Base-by-base conservation (phyloP, 2,888 invertebrate species). In the Exocentrus adspersus region DNA sequence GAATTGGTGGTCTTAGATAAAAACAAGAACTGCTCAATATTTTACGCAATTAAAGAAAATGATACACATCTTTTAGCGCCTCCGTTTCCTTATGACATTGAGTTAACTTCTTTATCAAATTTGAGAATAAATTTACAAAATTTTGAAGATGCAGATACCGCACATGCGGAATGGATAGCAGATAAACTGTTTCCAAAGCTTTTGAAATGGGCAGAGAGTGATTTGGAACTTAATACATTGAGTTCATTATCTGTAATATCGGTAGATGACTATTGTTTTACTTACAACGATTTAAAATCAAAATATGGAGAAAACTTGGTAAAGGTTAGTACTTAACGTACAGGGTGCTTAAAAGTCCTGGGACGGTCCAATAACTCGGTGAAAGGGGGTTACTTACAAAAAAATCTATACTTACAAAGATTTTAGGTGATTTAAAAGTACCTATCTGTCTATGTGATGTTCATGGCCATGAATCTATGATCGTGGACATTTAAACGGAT, bases 271-370 rank as follows among this genome's bases (percentile, higher is more conserved):
- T 97, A 96, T 80, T 89, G 88, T 74, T 77, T 80, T 20, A 84
- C 90, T 62, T 96, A 96, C 78, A 88, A 89, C 74, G 75, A 86
- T 19, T 82, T 97, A 6, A 96, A 96, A 80, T 77, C 84, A 1
- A 94, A 91, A 80, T 93, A 96, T 86, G 92, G 92, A 0, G 84
- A 86, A 62, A 84, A 88, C 64, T 87, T 94, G 79, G 87, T 93
- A 7, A 85, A 90, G 85, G 92, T 90, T 80, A 77, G 70, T 41
- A 16, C 1, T n/a, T 46, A 3, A 19, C 1, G 10, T 10, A n/a
- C n/a, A 5, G 7, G 24, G 24, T 24, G n/a, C n/a, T n/a, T n/a
- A n/a, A n/a, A n/a, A n/a, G n/a, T n/a, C n/a, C n/a, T n/a, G n/a
- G n/a, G n/a, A n/a, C n/a, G n/a, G n/a, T n/a, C n/a, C n/a, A n/a